These are phyloP conservation scores for Ispidina picta DNA, from an alignment of 2,797 vertebrate species.

Conservation along the genomic window DNA sequence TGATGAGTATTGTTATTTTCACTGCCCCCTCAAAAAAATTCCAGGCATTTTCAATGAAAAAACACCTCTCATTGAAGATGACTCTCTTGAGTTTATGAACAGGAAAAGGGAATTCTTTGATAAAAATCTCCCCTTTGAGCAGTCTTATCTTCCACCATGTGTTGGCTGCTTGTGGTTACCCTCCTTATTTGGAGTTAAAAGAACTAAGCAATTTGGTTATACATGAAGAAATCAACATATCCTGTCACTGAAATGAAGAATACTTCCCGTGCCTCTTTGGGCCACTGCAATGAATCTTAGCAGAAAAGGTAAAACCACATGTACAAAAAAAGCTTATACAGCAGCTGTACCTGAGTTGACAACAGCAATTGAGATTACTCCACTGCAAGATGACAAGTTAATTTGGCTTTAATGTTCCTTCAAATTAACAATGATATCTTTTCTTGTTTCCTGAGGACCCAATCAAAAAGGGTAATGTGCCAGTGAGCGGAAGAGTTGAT, in stretches of 20 bases:
- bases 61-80: background rate
- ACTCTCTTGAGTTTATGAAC: background rate
- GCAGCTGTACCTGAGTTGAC: background rate
- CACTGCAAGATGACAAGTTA: background rate
- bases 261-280: background rate
- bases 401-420: constrained; percentile 14
- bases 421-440: background rate
- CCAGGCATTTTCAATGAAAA: background rate
- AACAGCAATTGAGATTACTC: background rate
- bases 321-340: background rate
- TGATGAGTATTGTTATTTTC: background rate
- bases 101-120: background rate
- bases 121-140: background rate
- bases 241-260: background rate
- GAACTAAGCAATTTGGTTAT: background rate
- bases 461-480: background rate
- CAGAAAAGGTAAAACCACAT: background rate
- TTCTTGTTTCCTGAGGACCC: background rate
- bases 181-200: background rate
- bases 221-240: background rate
- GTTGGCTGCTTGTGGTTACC: background rate
- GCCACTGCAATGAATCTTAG: background rate
- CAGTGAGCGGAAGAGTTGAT: background rate
- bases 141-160: background rate
- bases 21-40: background rate